Conservation (phyloP, 2,888 invertebrate species). For the Acronicta aceris region DNA sequence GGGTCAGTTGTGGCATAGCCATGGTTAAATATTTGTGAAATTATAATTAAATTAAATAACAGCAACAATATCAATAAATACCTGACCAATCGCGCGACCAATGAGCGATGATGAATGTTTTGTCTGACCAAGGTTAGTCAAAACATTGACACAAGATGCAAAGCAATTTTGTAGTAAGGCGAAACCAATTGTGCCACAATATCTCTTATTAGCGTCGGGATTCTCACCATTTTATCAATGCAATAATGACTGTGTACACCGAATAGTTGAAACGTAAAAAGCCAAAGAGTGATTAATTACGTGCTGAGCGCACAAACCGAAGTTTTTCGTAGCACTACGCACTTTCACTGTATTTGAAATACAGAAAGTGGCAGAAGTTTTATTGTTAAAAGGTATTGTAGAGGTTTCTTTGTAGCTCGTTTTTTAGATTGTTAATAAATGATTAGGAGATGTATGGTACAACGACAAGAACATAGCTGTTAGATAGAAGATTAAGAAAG, state of each 20-base stretch:
- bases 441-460: too few species aligned
- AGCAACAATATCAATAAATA: not conserved
- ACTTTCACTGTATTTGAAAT: slow-evolving; percentile 44
- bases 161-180: not conserved
- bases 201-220: slow-evolving; percentile 12
- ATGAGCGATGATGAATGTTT: too few species aligned
- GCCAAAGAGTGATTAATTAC: slow-evolving; percentile 48
- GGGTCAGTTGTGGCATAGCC: too few species aligned
- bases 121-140: not conserved
- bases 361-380: slow-evolving; percentile 11
- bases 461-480: too few species aligned
- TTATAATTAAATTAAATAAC: not conserved
- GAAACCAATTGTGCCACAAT: slow-evolving; percentile 18
- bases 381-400: too few species aligned
- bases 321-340: slow-evolving; percentile 31
- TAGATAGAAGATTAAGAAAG: too few species aligned
- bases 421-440: too few species aligned
- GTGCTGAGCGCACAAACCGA: slow-evolving; percentile 17
- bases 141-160: not conserved
- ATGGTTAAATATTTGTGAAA: not conserved
- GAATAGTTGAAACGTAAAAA: slow-evolving; percentile 41
- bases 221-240: slow-evolving; percentile 40
- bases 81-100: too few species aligned
- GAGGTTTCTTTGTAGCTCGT: slow-evolving; percentile 3
- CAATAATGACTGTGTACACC: slow-evolving; percentile 31